Evolutionary conservation across 1,140 invertebrate species (phyloP).

Genomic region (Zaprionus nigranus): DNA sequence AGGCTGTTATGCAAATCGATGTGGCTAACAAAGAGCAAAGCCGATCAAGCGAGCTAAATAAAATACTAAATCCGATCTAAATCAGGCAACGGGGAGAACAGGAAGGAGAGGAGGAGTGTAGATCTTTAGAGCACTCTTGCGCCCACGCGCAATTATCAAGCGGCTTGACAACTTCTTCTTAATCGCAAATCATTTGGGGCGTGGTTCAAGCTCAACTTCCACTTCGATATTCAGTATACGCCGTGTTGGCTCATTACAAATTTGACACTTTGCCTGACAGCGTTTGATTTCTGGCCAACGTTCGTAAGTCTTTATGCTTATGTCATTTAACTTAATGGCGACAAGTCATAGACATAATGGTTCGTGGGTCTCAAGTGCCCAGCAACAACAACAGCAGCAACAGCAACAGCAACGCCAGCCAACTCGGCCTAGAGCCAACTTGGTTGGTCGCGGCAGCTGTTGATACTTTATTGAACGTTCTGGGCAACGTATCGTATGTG

Average conservation of each 20-base stretch:
- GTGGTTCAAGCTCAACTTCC: slow-evolving; percentile 37
- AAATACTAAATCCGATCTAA: slow-evolving; percentile 3
- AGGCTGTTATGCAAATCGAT: slow-evolving; percentile 75
- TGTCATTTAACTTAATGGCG: slow-evolving; percentile 79
- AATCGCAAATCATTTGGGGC: slow-evolving; percentile 68
- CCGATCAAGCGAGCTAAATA: slow-evolving; percentile 25
- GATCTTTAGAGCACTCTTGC: slow-evolving; percentile 11
- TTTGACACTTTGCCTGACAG: slow-evolving; percentile 79
- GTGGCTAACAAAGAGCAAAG: slow-evolving; percentile 53
- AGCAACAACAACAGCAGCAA: not conserved
- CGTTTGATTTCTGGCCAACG: slow-evolving; percentile 64
- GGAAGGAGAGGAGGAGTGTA: not conserved
- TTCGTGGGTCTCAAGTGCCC: slow-evolving; percentile 1
- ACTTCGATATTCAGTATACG: not conserved
- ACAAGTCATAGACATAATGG: slow-evolving; percentile 37
- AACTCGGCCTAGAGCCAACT: not conserved
- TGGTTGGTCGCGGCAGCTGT: slow-evolving; percentile 51
- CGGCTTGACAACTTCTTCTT: slow-evolving; percentile 75
- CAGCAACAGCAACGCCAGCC: not conserved
- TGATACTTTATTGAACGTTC: slow-evolving; percentile 56
- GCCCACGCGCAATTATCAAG: slow-evolving; percentile 75
- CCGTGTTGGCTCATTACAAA: slow-evolving; percentile 72
- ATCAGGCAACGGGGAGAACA: not conserved
- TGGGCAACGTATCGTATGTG: not conserved
- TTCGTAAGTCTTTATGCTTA: slow-evolving; percentile 73